Base-by-base conservation (phyloP, 2,888 invertebrate species). In the Anthophora plumipes region DNA sequence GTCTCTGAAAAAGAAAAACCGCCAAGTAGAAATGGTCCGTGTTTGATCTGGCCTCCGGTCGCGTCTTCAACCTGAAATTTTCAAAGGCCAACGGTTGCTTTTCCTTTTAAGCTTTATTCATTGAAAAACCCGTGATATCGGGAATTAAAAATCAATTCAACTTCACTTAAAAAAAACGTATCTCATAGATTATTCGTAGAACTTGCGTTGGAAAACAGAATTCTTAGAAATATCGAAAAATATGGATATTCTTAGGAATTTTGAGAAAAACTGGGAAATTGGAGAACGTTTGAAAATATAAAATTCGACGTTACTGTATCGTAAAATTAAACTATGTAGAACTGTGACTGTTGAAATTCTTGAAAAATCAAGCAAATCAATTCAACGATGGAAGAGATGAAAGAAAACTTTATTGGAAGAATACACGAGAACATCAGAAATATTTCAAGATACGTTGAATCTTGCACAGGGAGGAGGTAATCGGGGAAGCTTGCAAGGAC, bases 1-100 rank as follows among this genome's bases (percentile, higher is more conserved):
- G 86, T 94, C 95, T 67, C 95, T 95, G 91, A 31, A 91, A 91
- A 74, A 80, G 39, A 63, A 54, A 31, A 82, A 70, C 57, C 52
- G 57, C 17, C 12, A 41, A 77, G 22, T 69, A 17, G 50, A 52
- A 59, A 46, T 14, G 31, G 1, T 14, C 31, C 25, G 11, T 22
- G 43, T 46, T 31, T 20, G 67, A 48, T 31, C 57, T 31, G 31
- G n/a, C 61, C 12, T 12, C 25, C 46, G n/a, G 14, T 17, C 25
- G 12, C 17, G 2, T 11, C 11, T 25, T 25, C 25, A 11, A n/a
- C 7, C n/a, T 1, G n/a, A 11, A 60, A 31, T 60, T 60, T 48
- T 25, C 31, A 17, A 46, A 25, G 5, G 17, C 0, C 41, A 60
- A 39, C 48, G 7, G n/a, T n/a, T n/a, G n/a, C n/a, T n/a, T n/a